Evolutionary conservation across 92 coral and sea anemone genomes (phyloP).

Genomic region (Epizoanthus illoricatus): DNA sequence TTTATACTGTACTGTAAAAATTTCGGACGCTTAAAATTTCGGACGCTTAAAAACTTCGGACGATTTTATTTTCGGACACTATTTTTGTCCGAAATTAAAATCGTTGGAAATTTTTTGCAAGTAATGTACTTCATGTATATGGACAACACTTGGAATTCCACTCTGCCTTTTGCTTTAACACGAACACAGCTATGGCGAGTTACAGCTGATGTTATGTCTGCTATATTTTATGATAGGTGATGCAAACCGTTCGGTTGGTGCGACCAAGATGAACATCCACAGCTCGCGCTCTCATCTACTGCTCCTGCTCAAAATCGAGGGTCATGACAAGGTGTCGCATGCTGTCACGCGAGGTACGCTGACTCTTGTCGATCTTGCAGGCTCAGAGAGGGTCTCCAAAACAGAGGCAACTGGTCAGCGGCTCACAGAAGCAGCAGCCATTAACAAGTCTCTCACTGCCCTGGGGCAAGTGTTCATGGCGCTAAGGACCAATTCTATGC

Average conservation of each 20-base stretch:
- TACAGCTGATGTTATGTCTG: neutral
- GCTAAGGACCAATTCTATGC: constrained; percentile 83
- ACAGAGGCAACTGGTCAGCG: constrained; percentile 92
- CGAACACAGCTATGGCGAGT: neutral
- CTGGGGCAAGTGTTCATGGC: constrained; percentile 89
- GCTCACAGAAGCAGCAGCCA: constrained; percentile 91
- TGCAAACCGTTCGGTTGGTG: constrained; percentile 83
- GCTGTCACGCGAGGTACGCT: constrained; percentile 81
- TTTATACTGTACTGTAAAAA: no score
- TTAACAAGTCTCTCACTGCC: constrained; percentile 86
- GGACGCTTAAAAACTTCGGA: no score
- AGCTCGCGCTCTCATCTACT: constrained; percentile 91
- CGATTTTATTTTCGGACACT: no score
- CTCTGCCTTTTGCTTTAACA: no score
- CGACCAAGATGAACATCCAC: constrained; percentile 87
- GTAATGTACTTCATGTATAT: no score
- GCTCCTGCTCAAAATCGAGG: constrained; percentile 65
- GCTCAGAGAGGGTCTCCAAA: constrained; percentile 87
- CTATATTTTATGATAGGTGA: constrained; percentile 55
- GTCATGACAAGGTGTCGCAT: constrained; percentile 74
- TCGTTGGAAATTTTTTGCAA: no score
- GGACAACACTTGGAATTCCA: no score
- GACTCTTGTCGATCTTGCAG: constrained; percentile 87
- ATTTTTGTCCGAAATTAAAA: no score
- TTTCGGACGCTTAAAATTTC: no score